Conservation (phyloP, 1,140 invertebrate genomes). For the Polypedilum pembai region DNA sequence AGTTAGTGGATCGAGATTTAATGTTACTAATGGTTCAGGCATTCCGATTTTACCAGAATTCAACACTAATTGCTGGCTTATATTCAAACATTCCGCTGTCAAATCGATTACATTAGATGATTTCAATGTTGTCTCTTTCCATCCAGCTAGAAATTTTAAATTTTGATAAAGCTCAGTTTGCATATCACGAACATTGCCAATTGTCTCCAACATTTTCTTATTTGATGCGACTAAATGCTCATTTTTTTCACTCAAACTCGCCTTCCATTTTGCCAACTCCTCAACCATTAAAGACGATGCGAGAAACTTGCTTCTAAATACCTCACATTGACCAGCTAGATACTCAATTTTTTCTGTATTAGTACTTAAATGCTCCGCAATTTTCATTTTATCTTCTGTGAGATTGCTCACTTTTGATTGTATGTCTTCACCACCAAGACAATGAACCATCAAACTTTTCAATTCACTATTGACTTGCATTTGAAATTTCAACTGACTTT, state of each 20-base stretch:
- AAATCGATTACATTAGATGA: conserved; percentile 45
- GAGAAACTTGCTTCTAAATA: conserved; percentile 92
- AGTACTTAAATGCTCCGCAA: conserved; percentile 54
- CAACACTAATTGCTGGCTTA: conserved; percentile 39
- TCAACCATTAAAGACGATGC: conserved; percentile 81
- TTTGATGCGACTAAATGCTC: conserved; percentile 66
- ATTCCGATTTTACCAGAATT: conserved; percentile 40
- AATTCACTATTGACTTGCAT: conserved; percentile 82
- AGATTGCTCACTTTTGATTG: conserved; percentile 79
- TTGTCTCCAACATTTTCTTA: conserved; percentile 66
- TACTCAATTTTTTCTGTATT: conserved; percentile 76
- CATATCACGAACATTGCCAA: conserved; percentile 59
- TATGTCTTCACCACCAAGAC: conserved; percentile 89
- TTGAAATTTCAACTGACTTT: conserved; percentile 65
- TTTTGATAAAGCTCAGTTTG: conserved; percentile 62
- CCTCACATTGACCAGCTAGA: conserved; percentile 86
- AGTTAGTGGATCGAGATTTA: conserved; percentile 38
- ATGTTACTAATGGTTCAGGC: conserved; percentile 35
- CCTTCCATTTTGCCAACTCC: conserved; percentile 78
- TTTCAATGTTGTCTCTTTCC: conserved; percentile 40
- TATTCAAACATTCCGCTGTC: conserved; percentile 41
- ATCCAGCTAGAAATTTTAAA: conserved; percentile 43
- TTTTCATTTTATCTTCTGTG: conserved; percentile 82
- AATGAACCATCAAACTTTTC: conserved; percentile 86
- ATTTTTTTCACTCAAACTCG: conserved; percentile 64